These are phyloP conservation scores for Pangasius sanitwongsei DNA, from an alignment of 2,797 vertebrate genomes.

Conservation along the genomic window DNA sequence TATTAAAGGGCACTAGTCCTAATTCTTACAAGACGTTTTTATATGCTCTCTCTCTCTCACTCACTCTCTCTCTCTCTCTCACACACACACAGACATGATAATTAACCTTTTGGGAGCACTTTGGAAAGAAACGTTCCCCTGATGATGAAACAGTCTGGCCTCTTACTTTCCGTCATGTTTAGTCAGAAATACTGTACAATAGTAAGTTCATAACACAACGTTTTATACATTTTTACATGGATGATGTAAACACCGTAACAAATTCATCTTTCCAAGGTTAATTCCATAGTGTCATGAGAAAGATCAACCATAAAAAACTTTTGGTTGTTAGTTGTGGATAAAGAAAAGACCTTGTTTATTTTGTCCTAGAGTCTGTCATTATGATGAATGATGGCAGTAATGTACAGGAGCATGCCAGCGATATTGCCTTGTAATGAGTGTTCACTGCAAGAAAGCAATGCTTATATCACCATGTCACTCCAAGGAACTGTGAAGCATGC, in stretches of 20 bases:
- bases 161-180: neutral
- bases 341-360: slow-evolving; percentile 1
- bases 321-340: neutral
- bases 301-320: neutral
- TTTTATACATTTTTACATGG: slow-evolving; percentile 2
- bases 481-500: slow-evolving; percentile 18
- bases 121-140: neutral
- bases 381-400: slow-evolving; percentile 10
- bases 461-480: slow-evolving; percentile 9
- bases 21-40: neutral
- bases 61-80: neutral
- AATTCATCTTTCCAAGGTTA: neutral
- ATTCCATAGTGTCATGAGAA: neutral
- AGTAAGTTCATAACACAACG: neutral
- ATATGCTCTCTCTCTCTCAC: neutral
- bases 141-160: neutral
- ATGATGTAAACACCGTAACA: slow-evolving; percentile 1
- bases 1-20: neutral
- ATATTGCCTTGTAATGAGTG: slow-evolving; percentile 17
- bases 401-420: neutral
- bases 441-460: slow-evolving; percentile 19
- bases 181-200: neutral
- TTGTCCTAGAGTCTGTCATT: slow-evolving; percentile 20
- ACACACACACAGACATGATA: neutral
- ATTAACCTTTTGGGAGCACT: slow-evolving; percentile 16